These are phyloP conservation scores for Amiota communis DNA, from an alignment of 2,888 invertebrate species.

Conservation along the genomic window DNA sequence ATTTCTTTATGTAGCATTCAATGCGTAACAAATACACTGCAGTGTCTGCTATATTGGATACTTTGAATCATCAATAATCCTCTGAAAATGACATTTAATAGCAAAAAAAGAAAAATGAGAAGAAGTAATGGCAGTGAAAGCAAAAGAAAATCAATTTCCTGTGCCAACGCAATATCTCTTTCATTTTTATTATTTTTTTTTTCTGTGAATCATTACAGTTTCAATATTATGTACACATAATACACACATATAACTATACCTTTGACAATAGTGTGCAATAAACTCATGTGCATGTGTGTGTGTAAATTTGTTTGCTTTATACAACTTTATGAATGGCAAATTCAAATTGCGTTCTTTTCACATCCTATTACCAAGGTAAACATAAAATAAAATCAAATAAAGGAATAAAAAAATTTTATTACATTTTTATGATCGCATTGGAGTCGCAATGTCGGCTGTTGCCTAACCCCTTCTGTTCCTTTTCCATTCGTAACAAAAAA, in stretches of 20 bases:
- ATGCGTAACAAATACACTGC: no score
- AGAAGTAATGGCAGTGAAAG: slow-evolving; percentile 11
- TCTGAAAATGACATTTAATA: not conserved
- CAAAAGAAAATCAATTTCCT: slow-evolving; percentile 62
- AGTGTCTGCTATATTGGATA: no score
- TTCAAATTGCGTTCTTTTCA: slow-evolving; percentile 58
- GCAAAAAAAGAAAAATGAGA: not conserved
- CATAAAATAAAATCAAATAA: slow-evolving; percentile 31
- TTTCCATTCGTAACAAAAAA: no score
- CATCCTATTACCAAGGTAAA: slow-evolving; percentile 67
- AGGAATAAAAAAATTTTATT: slow-evolving; percentile 56
- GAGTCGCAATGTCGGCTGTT: slow-evolving; percentile 65
- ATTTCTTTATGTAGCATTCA: no score
- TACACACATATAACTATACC: slow-evolving; percentile 2
- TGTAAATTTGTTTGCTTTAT: not conserved
- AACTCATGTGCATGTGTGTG: slow-evolving; percentile 7
- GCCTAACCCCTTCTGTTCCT: slow-evolving; percentile 37
- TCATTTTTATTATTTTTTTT: slow-evolving; percentile 27
- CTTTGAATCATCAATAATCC: no score
- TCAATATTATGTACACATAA: slow-evolving; percentile 13
- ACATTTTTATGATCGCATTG: slow-evolving; percentile 66
- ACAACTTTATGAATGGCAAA: slow-evolving; percentile 18
- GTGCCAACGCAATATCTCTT: slow-evolving; percentile 6
- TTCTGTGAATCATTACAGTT: slow-evolving; percentile 9
- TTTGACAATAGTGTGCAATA: no score